Conservation (phyloP, 2,797 vertebrate species). For the Clarias laeviceps region DNA sequence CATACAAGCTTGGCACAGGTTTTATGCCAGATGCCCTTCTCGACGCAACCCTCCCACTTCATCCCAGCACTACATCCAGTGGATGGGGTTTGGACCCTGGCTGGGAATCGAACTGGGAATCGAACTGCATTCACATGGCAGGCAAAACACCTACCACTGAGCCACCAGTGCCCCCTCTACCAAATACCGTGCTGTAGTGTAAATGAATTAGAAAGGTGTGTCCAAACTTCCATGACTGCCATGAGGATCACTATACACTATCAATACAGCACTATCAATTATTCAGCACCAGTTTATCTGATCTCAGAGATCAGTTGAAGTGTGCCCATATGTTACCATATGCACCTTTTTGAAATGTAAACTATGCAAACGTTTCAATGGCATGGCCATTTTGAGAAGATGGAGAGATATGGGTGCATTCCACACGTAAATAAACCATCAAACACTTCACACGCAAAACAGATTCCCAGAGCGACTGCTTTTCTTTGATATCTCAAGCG, state of each 20-base stretch:
- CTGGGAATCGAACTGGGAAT: too few species aligned
- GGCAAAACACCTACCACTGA: too few species aligned
- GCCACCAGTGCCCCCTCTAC: too few species aligned
- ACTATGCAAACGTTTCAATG: neutral
- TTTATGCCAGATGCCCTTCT: too few species aligned
- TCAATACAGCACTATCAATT: neutral
- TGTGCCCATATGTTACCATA: neutral
- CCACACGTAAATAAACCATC: slow-evolving; percentile 15
- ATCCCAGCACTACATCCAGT: too few species aligned
- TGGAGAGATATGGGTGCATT: neutral
- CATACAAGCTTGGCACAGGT: too few species aligned
- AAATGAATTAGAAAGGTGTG: too few species aligned
- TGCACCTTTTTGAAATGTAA: neutral
- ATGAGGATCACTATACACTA: neutral
- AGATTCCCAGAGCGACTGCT: neutral
- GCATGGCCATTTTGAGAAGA: slow-evolving; percentile 6
- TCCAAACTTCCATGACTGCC: neutral
- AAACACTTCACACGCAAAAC: slow-evolving; percentile 13
- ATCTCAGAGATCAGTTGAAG: neutral
- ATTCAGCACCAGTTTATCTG: neutral
- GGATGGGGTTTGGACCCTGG: too few species aligned
- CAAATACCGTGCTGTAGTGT: too few species aligned
- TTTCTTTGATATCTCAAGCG: slow-evolving; percentile 20
- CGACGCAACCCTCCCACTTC: too few species aligned
- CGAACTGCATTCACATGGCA: too few species aligned